Evolutionary conservation across 1,140 invertebrate genomes (phyloP), one percentile per base, ranked within the genome.

Genomic region (Tetramorium simillimum): DNA sequence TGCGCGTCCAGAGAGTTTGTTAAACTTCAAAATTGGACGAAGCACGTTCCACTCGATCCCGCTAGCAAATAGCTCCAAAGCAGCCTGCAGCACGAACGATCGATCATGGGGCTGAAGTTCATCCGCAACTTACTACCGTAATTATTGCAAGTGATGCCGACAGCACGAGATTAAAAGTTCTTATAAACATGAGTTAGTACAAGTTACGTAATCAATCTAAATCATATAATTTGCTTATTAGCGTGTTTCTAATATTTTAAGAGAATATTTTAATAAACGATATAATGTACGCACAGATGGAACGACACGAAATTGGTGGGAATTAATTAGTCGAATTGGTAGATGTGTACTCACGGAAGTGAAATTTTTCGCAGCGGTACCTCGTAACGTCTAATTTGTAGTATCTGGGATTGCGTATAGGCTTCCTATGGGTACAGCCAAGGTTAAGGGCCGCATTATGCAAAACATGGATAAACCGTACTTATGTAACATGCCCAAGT

Each of bases 21-120:
- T 90, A 89, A 89, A 89, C 88, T 85, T 90, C 88, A 86, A 90
- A 89, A 89, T 90, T 90, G 88, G 84, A 49, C 70, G 84, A 86
- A 76, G 73, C 40, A 86, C 84, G 73, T 53, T 75, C 81, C 72
- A 75, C 88, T 89, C 82, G 88, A 89, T 89, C 78, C 80, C 81
- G 58, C 88, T 70, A 73, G 69, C 85, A 84, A 89, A 89, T 86
- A 89, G 88, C 78, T 88, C 46, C 70, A 63, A 43, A 60, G 58
- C 77, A 60, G 58, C 56, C n/a, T 85, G 58, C 69, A 78, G 69
- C 80, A 84, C 67, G 58, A 62, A 53, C 89, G 86, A 90, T 90
- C 89, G 69, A 90, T 90, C 89, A 88, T 80, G 37, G 0, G 40
- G 77, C 60, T 73, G 67, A 85, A 80, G 69, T 88, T 80, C 89